phyloP scores from a whole-genome alignment of 2,113 vertebrate species.

The Athene noctua region DNA sequence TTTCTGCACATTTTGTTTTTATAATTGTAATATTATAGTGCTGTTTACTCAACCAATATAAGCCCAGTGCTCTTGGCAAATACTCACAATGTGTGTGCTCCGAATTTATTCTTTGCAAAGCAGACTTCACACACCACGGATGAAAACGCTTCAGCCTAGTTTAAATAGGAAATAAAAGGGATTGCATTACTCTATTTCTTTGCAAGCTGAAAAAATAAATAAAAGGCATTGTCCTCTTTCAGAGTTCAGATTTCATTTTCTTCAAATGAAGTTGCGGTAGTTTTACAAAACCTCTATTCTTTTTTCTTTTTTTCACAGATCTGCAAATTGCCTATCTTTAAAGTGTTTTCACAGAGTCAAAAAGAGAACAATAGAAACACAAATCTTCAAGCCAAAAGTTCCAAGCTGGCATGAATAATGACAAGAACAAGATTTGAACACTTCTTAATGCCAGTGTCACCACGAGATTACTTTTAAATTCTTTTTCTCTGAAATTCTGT shows the following conservation, averaged over 20 bases:
- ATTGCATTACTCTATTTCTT: constrained; percentile 72
- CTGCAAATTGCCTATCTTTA: constrained; percentile 58
- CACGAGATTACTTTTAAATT: constrained; percentile 36
- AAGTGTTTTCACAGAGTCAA: constrained; percentile 38
- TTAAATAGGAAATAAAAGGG: constrained; percentile 73
- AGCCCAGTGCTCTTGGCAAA: constrained; percentile 50
- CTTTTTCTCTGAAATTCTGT: constrained; percentile 24
- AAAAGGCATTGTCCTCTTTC: constrained; percentile 63
- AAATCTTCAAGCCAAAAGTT: constrained; percentile 40
- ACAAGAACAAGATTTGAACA: constrained; percentile 25
- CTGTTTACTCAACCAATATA: constrained; percentile 59
- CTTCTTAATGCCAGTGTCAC: constrained; percentile 37
- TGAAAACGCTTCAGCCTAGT: constrained; percentile 73
- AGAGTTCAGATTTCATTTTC: constrained; percentile 72
- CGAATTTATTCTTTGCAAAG: constrained; percentile 57
- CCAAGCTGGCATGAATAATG: constrained; percentile 15
- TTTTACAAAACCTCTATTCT: constrained; percentile 67
- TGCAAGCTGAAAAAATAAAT: constrained; percentile 48
- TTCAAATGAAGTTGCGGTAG: constrained; percentile 60
- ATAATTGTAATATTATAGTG: constrained; percentile 52
- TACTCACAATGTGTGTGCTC: constrained; percentile 27
- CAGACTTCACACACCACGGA: constrained; percentile 67
- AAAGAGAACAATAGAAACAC: constrained; percentile 57
- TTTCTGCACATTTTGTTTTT: constrained; percentile 58
- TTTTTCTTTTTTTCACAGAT: constrained; percentile 17